Base-by-base conservation (phyloP, 2,797 vertebrate genomes). In the Taenioides sp. region DNA sequence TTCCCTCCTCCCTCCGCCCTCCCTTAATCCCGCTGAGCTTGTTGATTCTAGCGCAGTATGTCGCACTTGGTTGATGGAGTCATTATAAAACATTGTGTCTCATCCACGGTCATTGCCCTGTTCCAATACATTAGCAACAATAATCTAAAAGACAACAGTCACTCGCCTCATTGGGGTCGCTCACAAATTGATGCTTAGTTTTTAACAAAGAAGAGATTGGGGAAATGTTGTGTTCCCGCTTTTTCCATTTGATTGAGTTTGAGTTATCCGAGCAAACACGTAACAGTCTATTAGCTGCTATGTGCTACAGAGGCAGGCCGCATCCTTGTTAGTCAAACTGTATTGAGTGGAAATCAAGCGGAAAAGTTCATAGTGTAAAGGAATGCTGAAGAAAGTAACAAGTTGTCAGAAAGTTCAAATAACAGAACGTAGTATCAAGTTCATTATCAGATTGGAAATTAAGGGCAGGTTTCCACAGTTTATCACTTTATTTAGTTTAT, bases 1-100 rank as follows among this genome's bases (percentile, higher is more conserved):
- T 64, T 10, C 0, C 18, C 0, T 1, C 50, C 68, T 17, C 18
- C 28, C 17, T 25, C 20, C 14, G 58, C 58, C 14, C 11, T 61
- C 55, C 47, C 61, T 50, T 84, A 86, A 87, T 86, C 79, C 77
- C 17, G 0, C 37, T 66, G 25, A 66, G 14, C 65, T 52, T 9
- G 52, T 17, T 58, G 65, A n/a, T 67, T 55, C 37, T 50, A 62
- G 7, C 4, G 2, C 70, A 81, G 64, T 61, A 23, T 80, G 71
- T 80, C 82, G 71, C 72, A 82, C 66, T 77, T 72, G 57, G 66
- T 52, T 65, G 60, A 62, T 57, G 62, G 67, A 80, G 86, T 84
- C 81, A 87, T 83, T 84, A 86, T 82, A 22, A 49, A 2, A 79
- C 74, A 87, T 89, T 88, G 87, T 89, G 67, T 78, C 25, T 14